Evolutionary conservation across 1,140 invertebrate genomes (phyloP), one percentile per base, ranked within the genome.

Genomic region (Bombus cullumanus): DNA sequence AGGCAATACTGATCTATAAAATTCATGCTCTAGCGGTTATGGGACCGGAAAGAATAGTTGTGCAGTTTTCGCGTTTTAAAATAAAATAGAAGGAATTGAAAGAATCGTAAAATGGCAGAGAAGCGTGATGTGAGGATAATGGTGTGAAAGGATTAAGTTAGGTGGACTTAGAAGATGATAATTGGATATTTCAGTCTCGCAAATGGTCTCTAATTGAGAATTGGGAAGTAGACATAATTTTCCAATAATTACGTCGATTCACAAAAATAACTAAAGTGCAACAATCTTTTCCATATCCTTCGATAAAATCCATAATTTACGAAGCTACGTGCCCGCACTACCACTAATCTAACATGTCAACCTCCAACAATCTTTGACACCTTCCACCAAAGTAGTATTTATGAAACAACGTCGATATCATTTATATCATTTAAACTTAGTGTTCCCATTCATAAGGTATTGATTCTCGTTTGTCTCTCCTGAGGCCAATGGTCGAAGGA

Each of bases 371-470:
- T 53, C 47, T 53, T 22, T 53, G 47, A 53, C 47, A 53, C 5
- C 47, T 53, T 6, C 18, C 47, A 8, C 6, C 18, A 53, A 53
- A 53, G 6, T 22, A 2, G 47, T 22, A 66, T 31, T 18, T 3
- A 22, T 2, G 28, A 5, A 64, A 89, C 66, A 22, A 79, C 62
- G 1, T 74, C 39, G 71, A 83, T 62, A 13, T 66, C n/a, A 62
- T 89, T 91, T 87, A 83, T 82, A 72, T 53, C 31, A n/a, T 59
- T 76, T 37, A n/a, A 53, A 53, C 73, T 79, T 86, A 91, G 89
- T 73, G 69, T 43, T 66, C 73, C 66, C 53, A 64, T 91, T 86
- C 84, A 85, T 81, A 85, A 88, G 69, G 59, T 88, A 91, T 91
- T 37, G 83, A 91, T 88, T 86, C 41, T 28, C n/a, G 57, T 53